Percentiles rank a stretch among this genome's conserved stretches.
These are phyloP conservation scores for Armadillidium nasatum DNA, from an alignment of 1,140 invertebrate genomes.

Conservation along the genomic window DNA sequence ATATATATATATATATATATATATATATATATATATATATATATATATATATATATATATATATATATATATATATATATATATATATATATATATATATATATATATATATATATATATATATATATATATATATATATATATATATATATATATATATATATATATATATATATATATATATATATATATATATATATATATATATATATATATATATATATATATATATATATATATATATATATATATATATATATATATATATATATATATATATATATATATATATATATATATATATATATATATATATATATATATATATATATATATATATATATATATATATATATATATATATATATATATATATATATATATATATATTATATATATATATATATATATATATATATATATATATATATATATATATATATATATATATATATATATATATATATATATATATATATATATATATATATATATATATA, in stretches of 20 bases:
- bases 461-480: not conserved
- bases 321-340: not conserved
- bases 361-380: conserved; percentile 9
- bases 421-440: conserved; percentile 1
- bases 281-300: too few species aligned
- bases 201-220: conserved; percentile 9
- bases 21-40: conserved; percentile 7
- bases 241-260: conserved; percentile 1
- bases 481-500: too few species aligned
- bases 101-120: too few species aligned
- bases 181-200: conserved; percentile 7
- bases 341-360: conserved; percentile 7
- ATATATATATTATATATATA: conserved; percentile 7
- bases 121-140: not conserved
- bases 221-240: conserved; percentile 7
- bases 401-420: conserved; percentile 11
- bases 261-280: not conserved
- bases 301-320: too few species aligned
- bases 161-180: conserved; percentile 6
- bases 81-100: too few species aligned
- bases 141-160: conserved; percentile 9
- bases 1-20: conserved; percentile 9
- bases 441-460: conserved; percentile 7
- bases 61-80: not conserved
- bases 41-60: conserved; percentile 1